A percentile compares a stretch with the other conserved stretches of the same genome.
Evolutionary conservation across 2,113 vertebrate genomes (phyloP).

Genomic region (Phrynosoma blainvillii): DNA sequence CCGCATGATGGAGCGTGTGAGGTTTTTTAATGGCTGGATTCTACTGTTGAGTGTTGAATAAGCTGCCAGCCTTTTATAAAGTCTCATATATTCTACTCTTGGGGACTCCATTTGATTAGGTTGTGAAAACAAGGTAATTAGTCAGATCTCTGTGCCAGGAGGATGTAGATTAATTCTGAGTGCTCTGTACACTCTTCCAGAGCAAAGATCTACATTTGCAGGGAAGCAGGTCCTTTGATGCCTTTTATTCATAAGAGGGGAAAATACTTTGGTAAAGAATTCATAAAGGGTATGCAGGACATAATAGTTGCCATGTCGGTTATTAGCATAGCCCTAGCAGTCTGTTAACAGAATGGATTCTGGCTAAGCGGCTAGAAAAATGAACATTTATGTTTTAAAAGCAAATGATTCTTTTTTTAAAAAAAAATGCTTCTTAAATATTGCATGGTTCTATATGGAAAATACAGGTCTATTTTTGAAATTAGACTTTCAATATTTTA

Average conservation of each 20-base stretch:
- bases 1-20: not conserved
- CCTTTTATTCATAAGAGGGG: not conserved
- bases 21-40: not conserved
- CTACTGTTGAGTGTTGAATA: not conserved
- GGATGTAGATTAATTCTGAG: conserved; percentile 55
- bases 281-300: conserved; percentile 52
- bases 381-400: conserved; percentile 39
- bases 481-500: conserved; percentile 32
- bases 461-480: conserved; percentile 31
- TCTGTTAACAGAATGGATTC: conserved; percentile 49
- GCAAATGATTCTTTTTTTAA: not conserved
- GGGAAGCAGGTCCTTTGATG: conserved; percentile 47
- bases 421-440: not conserved
- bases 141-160: not conserved
- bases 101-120: conserved; percentile 16
- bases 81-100: not conserved
- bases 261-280: conserved; percentile 56
- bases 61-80: not conserved
- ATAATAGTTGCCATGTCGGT: conserved; percentile 44
- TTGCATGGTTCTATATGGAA: conserved; percentile 17
- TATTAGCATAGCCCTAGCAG: conserved; percentile 39
- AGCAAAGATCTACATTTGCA: conserved; percentile 44
- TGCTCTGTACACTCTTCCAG: conserved; percentile 45
- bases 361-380: conserved; percentile 18
- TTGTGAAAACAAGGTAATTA: conserved; percentile 17